These are phyloP conservation scores for Stichodactyla mertensii DNA, from an alignment of 64 coral and sea anemone species.

Conservation along the genomic window DNA sequence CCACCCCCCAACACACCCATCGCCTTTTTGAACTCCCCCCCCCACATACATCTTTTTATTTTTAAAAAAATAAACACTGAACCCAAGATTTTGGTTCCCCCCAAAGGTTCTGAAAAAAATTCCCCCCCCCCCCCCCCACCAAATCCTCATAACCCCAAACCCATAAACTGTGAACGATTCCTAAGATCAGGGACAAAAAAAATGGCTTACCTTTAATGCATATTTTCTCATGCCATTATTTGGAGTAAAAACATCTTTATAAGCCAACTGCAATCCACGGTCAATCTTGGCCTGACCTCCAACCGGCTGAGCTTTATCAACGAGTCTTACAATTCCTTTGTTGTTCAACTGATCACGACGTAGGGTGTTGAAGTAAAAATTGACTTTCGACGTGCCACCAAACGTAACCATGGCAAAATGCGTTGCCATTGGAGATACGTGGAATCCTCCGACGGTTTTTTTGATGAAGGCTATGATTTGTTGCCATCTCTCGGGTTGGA, in stretches of 20 bases:
- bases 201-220: constrained; percentile 36
- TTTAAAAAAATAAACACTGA: too few species aligned
- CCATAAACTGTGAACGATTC: too few species aligned
- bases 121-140: too few species aligned
- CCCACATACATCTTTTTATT: too few species aligned
- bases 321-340: constrained; percentile 40
- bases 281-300: constrained; percentile 40
- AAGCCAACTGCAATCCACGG: constrained; percentile 18
- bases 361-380: constrained; percentile 72
- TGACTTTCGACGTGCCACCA: constrained; percentile 37
- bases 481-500: constrained; percentile 41
- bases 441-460: constrained; percentile 39
- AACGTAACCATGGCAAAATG: constrained; percentile 54
- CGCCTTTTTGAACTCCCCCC: too few species aligned
- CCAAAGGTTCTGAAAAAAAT: too few species aligned
- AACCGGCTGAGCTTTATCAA: constrained; percentile 14
- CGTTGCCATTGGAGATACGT: constrained; percentile 53
- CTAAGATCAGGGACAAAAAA: not conserved
- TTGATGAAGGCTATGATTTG: constrained; percentile 46
- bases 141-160: too few species aligned
- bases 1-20: too few species aligned
- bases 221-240: constrained; percentile 51
- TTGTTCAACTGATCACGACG: constrained; percentile 53
- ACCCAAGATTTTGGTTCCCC: too few species aligned
- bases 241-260: constrained; percentile 30